Conservation (phyloP, 2,113 vertebrate species). For the Cariama cristata region DNA sequence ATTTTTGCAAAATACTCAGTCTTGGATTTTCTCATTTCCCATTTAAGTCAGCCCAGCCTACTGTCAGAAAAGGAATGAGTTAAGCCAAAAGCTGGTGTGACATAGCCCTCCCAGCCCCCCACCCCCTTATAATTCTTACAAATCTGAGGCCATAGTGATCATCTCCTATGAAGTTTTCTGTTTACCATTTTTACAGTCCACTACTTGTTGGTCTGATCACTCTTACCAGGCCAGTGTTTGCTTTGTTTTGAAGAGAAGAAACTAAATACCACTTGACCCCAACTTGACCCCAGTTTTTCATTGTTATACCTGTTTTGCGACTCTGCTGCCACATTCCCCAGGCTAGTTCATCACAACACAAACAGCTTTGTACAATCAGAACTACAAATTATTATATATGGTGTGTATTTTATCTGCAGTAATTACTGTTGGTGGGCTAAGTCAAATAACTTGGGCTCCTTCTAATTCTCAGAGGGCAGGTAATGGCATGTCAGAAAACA, state of each 20-base stretch:
- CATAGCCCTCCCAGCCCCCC: background rate
- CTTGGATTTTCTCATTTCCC: background rate
- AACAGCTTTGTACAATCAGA: background rate
- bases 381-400: background rate
- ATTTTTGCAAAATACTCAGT: background rate
- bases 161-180: background rate
- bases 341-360: background rate
- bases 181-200: background rate
- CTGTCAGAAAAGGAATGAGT: background rate
- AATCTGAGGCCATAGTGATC: background rate
- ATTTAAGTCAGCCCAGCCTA: background rate
- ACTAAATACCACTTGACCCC: background rate
- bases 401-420: slow-evolving; percentile 50
- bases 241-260: background rate
- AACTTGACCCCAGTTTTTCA: background rate
- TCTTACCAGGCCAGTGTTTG: background rate
- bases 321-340: background rate
- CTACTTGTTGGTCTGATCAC: background rate
- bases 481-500: slow-evolving; percentile 60
- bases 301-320: background rate
- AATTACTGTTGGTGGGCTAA: slow-evolving; percentile 33
- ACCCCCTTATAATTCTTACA: background rate
- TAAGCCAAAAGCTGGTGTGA: background rate
- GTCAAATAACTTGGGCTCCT: slow-evolving; percentile 52
- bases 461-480: slow-evolving; percentile 55